A percentile compares a stretch with the other conserved stretches of the same genome.
These are phyloP conservation scores for Meiosimyza platycephala DNA, from an alignment of 2,888 invertebrate genomes.

Conservation along the genomic window DNA sequence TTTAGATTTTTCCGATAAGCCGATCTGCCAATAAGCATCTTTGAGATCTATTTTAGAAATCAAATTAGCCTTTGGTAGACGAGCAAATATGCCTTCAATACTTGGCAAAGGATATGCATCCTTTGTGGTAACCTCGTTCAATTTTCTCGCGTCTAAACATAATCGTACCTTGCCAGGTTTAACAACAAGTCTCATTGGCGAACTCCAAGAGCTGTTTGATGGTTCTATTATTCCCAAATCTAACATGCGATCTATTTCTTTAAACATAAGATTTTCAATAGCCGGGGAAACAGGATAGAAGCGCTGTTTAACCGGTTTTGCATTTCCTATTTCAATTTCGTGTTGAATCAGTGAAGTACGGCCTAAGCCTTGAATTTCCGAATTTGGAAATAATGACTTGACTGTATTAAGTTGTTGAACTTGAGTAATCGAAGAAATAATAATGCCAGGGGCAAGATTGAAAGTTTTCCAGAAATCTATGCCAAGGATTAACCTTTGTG, in stretches of 20 bases:
- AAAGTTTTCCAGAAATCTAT: too few species aligned
- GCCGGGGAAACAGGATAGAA: slow-evolving; percentile 31
- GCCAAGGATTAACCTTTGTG: too few species aligned
- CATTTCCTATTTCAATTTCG: slow-evolving; percentile 34
- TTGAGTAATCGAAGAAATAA: too few species aligned
- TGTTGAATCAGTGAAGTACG: slow-evolving; percentile 23
- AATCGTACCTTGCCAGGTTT: too few species aligned
- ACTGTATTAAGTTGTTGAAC: not conserved
- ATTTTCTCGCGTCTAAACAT: too few species aligned
- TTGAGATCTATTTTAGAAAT: too few species aligned
- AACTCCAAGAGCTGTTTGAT: not conserved
- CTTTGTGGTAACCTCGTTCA: too few species aligned
- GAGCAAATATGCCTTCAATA: too few species aligned
- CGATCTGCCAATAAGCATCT: slow-evolving; percentile 34
- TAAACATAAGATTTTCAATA: not conserved
- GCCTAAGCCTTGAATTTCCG: not conserved
- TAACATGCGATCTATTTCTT: not conserved
- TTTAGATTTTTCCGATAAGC: slow-evolving; percentile 26
- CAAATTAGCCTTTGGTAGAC: too few species aligned
- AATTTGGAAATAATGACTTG: not conserved
- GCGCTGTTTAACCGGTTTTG: slow-evolving; percentile 33
- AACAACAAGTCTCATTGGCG: too few species aligned
- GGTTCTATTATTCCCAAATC: not conserved
- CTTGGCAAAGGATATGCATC: too few species aligned
- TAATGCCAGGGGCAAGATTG: too few species aligned